A percentile compares a stretch with the other conserved stretches of the same genome.
Evolutionary conservation across 2,797 vertebrate species (phyloP).

Genomic region (Falco peregrinus): DNA sequence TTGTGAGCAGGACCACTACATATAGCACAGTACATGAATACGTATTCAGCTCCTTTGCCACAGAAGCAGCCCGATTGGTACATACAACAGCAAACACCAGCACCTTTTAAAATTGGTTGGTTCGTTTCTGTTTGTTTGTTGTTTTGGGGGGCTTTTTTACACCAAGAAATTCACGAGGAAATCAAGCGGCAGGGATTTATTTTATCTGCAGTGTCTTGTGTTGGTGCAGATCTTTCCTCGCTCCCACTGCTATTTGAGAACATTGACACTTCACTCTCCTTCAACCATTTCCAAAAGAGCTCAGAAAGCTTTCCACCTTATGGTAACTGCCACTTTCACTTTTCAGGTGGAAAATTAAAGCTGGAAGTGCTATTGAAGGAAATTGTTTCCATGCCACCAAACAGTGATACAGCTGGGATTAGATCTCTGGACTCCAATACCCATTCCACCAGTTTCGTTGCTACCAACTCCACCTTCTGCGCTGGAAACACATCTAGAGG

Average conservation of each 20-base stretch:
- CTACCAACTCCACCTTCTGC: background rate
- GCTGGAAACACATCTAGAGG: background rate
- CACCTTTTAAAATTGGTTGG: background rate
- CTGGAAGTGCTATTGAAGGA: background rate
- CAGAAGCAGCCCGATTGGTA: background rate
- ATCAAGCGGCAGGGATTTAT: background rate
- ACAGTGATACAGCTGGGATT: background rate
- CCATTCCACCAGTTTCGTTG: background rate
- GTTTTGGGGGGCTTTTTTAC: background rate
- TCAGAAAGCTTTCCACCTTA: background rate
- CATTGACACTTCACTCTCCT: accelerated
- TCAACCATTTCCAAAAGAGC: background rate
- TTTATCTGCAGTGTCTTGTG: background rate
- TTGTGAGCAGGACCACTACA: background rate
- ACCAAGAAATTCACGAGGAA: background rate
- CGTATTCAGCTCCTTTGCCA: background rate
- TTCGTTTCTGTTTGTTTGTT: too few relatives aligned
- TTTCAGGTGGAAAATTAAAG: slow-evolving; percentile 16
- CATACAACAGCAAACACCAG: background rate
- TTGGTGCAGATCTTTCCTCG: background rate
- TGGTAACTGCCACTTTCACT: background rate
- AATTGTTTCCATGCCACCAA: slow-evolving; percentile 6
- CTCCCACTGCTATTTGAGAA: background rate
- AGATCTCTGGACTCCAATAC: background rate
- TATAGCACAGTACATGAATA: background rate